A percentile compares a stretch with the other conserved stretches of the same genome.
Conservation (phyloP, 2,888 invertebrate genomes). For the Watsonalla binaria region DNA sequence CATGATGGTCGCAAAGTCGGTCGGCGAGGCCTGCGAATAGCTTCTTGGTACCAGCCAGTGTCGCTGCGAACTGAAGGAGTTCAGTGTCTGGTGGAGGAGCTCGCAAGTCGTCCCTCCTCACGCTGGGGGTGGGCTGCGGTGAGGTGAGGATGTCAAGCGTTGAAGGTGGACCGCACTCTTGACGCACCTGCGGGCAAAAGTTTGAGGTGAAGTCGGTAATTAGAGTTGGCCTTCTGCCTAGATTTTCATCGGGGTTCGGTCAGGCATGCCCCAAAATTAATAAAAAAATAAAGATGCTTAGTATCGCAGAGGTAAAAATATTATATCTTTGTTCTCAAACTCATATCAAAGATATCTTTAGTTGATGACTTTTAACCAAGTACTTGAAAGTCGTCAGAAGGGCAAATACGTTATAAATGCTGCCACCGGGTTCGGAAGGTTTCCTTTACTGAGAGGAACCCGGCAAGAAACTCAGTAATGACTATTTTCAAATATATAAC, state of each 20-base stretch:
- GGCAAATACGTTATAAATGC: too few relatives aligned
- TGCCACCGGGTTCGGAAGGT: too few relatives aligned
- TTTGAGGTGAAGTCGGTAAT: not conserved
- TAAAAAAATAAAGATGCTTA: too few relatives aligned
- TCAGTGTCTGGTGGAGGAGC: constrained; percentile 82
- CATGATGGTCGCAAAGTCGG: constrained; percentile 86
- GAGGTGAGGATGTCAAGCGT: constrained; percentile 43
- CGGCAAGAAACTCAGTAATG: too few relatives aligned
- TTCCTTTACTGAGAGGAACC: too few relatives aligned
- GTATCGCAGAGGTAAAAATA: too few relatives aligned
- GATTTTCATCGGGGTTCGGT: not conserved
- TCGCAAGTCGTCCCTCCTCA: constrained; percentile 67
- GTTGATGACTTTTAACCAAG: too few relatives aligned
- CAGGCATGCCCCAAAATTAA: not conserved
- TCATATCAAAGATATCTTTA: too few relatives aligned
- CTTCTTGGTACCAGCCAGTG: constrained; percentile 85
- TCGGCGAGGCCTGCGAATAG: constrained; percentile 91
- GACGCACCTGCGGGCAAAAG: constrained; percentile 46
- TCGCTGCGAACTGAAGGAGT: constrained; percentile 81
- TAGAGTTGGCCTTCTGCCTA: too few relatives aligned
- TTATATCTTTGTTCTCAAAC: too few relatives aligned
- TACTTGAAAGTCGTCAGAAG: too few relatives aligned
- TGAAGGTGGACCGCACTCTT: constrained; percentile 63
- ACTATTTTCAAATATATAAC: too few relatives aligned
- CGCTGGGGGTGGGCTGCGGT: constrained; percentile 39